A percentile compares a stretch with the other conserved stretches of the same genome.
These are phyloP conservation scores for Euplexia lucipara DNA, from an alignment of 2,888 invertebrate species.

Conservation along the genomic window DNA sequence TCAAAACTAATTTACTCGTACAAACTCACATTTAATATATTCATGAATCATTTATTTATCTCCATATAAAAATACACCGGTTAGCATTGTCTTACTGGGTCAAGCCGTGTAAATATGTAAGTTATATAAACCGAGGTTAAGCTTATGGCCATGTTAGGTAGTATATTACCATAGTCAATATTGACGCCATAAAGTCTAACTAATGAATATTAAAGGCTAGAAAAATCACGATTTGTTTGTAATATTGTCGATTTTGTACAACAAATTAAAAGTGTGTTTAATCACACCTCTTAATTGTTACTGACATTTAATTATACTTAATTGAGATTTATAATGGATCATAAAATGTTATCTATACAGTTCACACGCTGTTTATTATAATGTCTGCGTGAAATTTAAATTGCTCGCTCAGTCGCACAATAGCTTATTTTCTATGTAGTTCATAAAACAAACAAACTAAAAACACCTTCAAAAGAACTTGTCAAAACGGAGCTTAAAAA, in stretches of 20 bases:
- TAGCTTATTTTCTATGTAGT: not conserved
- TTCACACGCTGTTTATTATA: constrained; percentile 27
- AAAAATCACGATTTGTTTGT: constrained; percentile 18
- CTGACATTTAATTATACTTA: constrained; percentile 31
- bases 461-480: constrained; percentile 17
- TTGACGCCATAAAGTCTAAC: constrained; percentile 9
- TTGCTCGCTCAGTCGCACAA: not conserved
- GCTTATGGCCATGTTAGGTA: constrained; percentile 26
- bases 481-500: not conserved
- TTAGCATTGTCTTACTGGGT: constrained; percentile 63
- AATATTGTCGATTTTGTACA: constrained; percentile 5
- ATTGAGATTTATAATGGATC: not conserved
- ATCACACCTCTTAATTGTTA: constrained; percentile 22
- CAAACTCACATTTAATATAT: constrained; percentile 10
- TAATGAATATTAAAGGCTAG: constrained; percentile 10
- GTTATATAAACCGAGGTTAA: constrained; percentile 50
- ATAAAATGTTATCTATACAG: not conserved
- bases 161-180: constrained; percentile 29
- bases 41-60: constrained; percentile 30
- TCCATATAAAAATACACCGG: constrained; percentile 42
- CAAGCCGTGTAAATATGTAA: constrained; percentile 61
- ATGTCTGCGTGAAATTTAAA: constrained; percentile 22
- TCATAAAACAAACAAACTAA: constrained; percentile 5
- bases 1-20: constrained; percentile 16
- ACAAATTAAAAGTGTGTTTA: constrained; percentile 18